These are phyloP conservation scores for Hedychridium roseum DNA, from an alignment of 2,888 invertebrate genomes.

Conservation along the genomic window DNA sequence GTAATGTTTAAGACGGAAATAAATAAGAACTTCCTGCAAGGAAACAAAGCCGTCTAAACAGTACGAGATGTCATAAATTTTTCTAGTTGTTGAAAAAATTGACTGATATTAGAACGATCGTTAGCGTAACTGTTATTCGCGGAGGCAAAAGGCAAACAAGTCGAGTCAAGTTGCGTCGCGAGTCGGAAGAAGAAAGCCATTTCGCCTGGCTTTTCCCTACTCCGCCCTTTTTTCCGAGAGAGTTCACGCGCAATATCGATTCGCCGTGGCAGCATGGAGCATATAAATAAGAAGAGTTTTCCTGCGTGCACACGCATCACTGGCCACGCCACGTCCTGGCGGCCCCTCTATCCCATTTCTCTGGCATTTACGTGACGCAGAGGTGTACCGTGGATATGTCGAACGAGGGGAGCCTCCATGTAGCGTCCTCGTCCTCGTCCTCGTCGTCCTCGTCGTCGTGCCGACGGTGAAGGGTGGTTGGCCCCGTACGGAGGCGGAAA, in stretches of 20 bases:
- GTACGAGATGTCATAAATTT: no score
- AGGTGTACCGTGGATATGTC: no score
- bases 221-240: slow-evolving; percentile 30
- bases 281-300: slow-evolving; percentile 63
- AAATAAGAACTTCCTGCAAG: no score
- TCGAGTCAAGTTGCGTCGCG: slow-evolving; percentile 15
- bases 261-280: slow-evolving; percentile 49
- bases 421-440: no score
- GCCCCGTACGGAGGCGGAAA: slow-evolving; percentile 41
- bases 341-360: slow-evolving; percentile 43
- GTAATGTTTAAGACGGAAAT: no score
- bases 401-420: no score
- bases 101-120: no score
- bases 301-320: slow-evolving; percentile 63
- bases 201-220: slow-evolving; percentile 20
- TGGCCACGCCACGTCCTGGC: slow-evolving; percentile 52
- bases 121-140: no score
- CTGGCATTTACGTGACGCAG: slow-evolving; percentile 53
- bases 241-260: slow-evolving; percentile 57
- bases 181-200: slow-evolving; percentile 27
- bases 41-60: no score
- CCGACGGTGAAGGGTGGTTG: slow-evolving; percentile 43
- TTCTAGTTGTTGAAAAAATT: no score
- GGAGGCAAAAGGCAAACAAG: neutral
- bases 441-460: no score